These are phyloP conservation scores for Gyrodactylus bullatarudis DNA, from an alignment of 1,140 invertebrate species.

Conservation along the genomic window DNA sequence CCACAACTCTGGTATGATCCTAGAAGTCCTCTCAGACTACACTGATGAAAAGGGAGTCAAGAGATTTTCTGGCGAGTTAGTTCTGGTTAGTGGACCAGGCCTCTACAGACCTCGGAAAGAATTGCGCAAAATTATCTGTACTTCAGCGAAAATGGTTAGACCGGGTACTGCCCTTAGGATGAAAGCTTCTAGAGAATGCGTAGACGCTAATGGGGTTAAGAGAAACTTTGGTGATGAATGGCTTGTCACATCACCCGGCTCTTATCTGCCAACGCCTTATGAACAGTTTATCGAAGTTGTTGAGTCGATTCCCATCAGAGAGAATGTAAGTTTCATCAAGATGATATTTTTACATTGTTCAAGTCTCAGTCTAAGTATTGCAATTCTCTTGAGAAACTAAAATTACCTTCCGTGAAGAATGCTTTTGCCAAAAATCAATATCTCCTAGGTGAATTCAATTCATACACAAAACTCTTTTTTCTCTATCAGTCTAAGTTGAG, in stretches of 20 bases:
- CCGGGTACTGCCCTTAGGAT: conserved; percentile 23
- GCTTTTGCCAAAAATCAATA: too few relatives aligned
- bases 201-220: conserved; percentile 17
- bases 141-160: conserved; percentile 19
- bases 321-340: conserved; percentile 12
- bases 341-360: background rate
- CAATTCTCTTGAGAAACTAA: too few relatives aligned
- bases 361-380: too few relatives aligned
- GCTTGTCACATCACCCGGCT: conserved; percentile 22
- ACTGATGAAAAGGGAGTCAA: conserved; percentile 18
- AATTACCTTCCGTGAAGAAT: too few relatives aligned
- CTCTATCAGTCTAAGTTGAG: too few relatives aligned
- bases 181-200: conserved; percentile 20
- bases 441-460: too few relatives aligned
- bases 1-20: conserved; percentile 19
- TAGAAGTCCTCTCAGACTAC: conserved; percentile 20
- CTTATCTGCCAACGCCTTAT: conserved; percentile 24
- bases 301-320: conserved; percentile 22
- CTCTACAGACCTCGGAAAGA: conserved; percentile 24
- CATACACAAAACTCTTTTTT: too few relatives aligned
- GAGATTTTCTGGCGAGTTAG: conserved; percentile 22
- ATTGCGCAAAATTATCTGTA: conserved; percentile 18
- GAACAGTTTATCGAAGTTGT: conserved; percentile 24
- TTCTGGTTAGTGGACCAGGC: background rate
- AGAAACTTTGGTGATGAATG: conserved; percentile 25